Evolutionary conservation across 2,797 vertebrate species (phyloP).

Genomic region (Ciconia nigra): DNA sequence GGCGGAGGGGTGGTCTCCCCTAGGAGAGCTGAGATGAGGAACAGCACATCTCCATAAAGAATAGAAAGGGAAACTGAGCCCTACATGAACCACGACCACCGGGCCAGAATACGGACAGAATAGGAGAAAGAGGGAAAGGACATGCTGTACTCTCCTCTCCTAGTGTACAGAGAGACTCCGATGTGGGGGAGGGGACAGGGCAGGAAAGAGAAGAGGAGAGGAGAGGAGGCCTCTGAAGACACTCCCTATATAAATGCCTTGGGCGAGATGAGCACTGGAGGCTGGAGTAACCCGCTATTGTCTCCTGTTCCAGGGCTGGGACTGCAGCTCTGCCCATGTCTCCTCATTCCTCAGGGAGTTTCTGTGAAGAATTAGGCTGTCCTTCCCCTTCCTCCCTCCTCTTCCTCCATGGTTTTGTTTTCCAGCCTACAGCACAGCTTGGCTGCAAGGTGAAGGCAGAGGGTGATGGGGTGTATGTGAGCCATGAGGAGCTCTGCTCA

Average conservation of each 20-base stretch:
- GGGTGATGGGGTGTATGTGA: not conserved
- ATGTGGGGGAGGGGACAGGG: not conserved
- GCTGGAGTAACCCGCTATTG: not conserved
- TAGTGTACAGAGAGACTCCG: not conserved
- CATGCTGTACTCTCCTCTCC: not conserved
- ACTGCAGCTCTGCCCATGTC: not conserved
- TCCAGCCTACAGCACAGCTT: not conserved
- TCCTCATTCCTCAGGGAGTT: not conserved
- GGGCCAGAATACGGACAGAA: not conserved
- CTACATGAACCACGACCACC: rapidly evolving
- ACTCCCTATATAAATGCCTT: not conserved
- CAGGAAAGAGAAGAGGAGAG: not conserved
- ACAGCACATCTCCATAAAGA: not conserved
- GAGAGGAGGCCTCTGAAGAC: not conserved
- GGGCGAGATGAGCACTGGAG: not conserved
- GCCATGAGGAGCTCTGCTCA: not conserved
- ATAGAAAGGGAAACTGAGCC: not conserved
- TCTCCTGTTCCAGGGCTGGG: not conserved
- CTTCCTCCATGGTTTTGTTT: not conserved
- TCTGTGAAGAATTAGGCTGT: not conserved
- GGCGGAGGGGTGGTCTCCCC: not conserved
- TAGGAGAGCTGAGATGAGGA: not conserved
- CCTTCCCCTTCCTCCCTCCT: not conserved
- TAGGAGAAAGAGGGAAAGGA: not conserved
- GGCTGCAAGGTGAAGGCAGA: not conserved